Conservation (phyloP, 1,140 invertebrate genomes). For the Delia radicum region DNA sequence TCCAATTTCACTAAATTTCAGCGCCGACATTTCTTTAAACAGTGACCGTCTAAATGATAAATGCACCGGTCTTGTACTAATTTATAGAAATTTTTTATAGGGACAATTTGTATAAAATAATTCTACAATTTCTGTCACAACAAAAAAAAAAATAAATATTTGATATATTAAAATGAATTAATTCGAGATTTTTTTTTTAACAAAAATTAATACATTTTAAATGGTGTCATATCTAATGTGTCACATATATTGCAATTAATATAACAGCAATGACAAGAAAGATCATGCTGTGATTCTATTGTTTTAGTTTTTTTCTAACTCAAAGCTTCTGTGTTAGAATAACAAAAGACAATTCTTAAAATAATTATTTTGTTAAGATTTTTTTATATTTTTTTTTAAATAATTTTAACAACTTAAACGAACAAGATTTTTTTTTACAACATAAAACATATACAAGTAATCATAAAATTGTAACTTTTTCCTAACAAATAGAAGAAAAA, state of each 20-base stretch:
- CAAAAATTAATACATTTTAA: not conserved
- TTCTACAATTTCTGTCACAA: no score
- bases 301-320: not conserved
- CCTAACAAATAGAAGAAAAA: not conserved
- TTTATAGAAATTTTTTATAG: no score
- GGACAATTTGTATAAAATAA: no score
- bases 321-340: not conserved
- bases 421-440: no score
- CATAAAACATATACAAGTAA: not conserved
- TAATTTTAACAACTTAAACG: not conserved
- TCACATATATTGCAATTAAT: not conserved
- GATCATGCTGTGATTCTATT: not conserved
- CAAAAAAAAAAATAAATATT: no score
- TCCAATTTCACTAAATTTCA: no score
- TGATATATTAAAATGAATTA: no score
- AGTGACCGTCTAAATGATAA: no score
- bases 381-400: not conserved
- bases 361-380: not conserved
- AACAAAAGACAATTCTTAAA: not conserved
- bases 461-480: not conserved
- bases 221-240: not conserved
- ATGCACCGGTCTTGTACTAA: no score
- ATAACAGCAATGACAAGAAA: not conserved
- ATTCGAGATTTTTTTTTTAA: no score
- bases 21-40: no score